phyloP scores from a whole-genome alignment of 2,113 vertebrate species.

The Numida meleagris region DNA sequence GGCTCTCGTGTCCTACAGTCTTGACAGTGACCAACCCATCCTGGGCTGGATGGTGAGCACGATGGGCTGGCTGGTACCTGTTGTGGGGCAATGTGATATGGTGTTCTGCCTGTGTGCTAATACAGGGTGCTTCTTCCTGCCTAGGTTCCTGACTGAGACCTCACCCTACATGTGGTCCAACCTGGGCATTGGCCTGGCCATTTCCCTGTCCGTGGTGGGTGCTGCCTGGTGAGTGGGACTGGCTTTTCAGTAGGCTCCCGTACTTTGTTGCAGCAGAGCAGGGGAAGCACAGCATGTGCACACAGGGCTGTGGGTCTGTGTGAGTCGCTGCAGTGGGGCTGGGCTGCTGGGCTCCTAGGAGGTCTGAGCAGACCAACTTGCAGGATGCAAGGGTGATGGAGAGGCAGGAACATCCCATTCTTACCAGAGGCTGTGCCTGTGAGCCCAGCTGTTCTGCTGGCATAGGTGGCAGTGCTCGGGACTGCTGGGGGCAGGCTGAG shows the following conservation, averaged over 20 bases:
- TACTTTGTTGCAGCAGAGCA: not conserved
- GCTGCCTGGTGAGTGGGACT: slow-evolving; percentile 92
- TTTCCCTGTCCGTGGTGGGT: slow-evolving; percentile 96
- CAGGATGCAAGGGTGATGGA: not conserved
- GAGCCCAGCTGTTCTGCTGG: not conserved
- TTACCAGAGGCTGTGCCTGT: not conserved
- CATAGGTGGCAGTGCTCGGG: not conserved
- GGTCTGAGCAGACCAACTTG: not conserved
- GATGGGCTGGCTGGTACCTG: not conserved
- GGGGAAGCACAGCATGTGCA: fast-evolving
- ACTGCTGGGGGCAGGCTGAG: not conserved
- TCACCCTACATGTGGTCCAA: slow-evolving; percentile 98
- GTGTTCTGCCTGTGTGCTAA: not conserved
- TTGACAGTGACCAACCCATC: not conserved
- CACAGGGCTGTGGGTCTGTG: not conserved
- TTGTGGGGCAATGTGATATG: not conserved
- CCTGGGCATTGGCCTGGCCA: slow-evolving; percentile 94
- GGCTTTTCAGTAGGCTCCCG: not conserved
- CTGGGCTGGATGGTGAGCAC: not conserved
- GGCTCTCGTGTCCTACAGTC: not conserved
- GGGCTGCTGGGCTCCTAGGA: not conserved
- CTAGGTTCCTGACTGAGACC: slow-evolving; percentile 96
- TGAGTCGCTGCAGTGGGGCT: not conserved
- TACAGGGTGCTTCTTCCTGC: not conserved
- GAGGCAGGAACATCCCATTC: not conserved